phyloP scores from a whole-genome alignment of 2,888 invertebrate species.

The Blastobasis lacticolella region DNA sequence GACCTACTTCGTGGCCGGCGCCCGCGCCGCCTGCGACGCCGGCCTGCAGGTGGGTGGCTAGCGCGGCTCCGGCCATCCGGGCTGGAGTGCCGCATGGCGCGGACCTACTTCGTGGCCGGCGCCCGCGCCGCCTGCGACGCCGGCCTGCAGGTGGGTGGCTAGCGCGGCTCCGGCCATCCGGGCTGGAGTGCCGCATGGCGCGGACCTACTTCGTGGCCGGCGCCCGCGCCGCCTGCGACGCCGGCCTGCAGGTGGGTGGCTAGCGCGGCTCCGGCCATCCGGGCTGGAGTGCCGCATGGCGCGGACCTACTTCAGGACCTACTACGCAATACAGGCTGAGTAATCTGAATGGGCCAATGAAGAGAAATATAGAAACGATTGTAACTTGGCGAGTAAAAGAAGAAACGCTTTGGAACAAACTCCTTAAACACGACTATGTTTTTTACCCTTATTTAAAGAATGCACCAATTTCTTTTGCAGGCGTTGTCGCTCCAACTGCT shows the following conservation, averaged over 20 bases:
- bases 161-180: too few relatives aligned
- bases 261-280: not conserved
- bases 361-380: too few relatives aligned
- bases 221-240: too few relatives aligned
- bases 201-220: too few relatives aligned
- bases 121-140: not conserved
- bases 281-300: not conserved
- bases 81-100: conserved; percentile 9
- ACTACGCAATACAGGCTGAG: too few relatives aligned
- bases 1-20: conserved; percentile 85
- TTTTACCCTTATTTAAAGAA: too few relatives aligned
- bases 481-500: conserved; percentile 90
- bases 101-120: not conserved
- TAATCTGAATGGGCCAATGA: not conserved
- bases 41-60: conserved; percentile 52
- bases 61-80: not conserved
- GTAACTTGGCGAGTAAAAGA: too few relatives aligned
- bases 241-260: not conserved
- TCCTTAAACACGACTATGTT: too few relatives aligned
- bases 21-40: conserved; percentile 84
- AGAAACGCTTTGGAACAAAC: too few relatives aligned
- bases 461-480: conserved; percentile 30
- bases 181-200: too few relatives aligned
- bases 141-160: too few relatives aligned
- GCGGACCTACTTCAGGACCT: too few relatives aligned